Base-by-base conservation (phyloP, 1,140 invertebrate species). In the Schmidtea mediterranea region DNA sequence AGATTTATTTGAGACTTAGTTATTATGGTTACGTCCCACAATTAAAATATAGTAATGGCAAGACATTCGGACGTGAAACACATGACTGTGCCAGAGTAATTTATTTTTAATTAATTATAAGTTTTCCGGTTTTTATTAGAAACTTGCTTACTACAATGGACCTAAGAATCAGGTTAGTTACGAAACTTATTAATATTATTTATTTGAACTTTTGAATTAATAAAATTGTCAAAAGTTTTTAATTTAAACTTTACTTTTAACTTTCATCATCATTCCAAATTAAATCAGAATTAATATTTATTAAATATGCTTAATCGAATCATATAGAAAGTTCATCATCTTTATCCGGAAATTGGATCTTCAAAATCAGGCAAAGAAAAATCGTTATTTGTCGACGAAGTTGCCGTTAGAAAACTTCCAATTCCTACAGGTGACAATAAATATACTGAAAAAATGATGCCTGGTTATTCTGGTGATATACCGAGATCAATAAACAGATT, bases 381-480 rank as follows among this genome's bases (percentile, higher is more conserved):
- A 43, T 38, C 49, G 22, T 52, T 51, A 37, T 32, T 32, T 32
- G 10, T 10, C 10, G 26, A 19, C 15, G 15, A 15, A n/a, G 22
- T n/a, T n/a, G 24, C 45, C 19, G 22, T 26, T 15, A 46, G 49
- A 22, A 36, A 41, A 32, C 47, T 65, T 16, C 63, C 63, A 18
- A 52, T 54, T 9, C 41, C 60, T 5, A 59, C 56, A 13, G 62
- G 61, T 37, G 61, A 62, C 45, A 63, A 63, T 51, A 62, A 62
- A 55, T 63, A 62, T 45, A 62, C 62, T 48, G 53, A 61, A 36
- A 47, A 56, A 13, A 64, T 66, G 62, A 58, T 66, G 3, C 60
- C 64, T 41, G 64, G 64, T n/a, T 65, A 66, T 46, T 62, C 64
- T 57, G 62, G 64, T 63, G 63, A 65, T 49, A 59, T 66, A 36